Conservation (phyloP, 2,113 vertebrate species). For the Barbus barbus region DNA sequence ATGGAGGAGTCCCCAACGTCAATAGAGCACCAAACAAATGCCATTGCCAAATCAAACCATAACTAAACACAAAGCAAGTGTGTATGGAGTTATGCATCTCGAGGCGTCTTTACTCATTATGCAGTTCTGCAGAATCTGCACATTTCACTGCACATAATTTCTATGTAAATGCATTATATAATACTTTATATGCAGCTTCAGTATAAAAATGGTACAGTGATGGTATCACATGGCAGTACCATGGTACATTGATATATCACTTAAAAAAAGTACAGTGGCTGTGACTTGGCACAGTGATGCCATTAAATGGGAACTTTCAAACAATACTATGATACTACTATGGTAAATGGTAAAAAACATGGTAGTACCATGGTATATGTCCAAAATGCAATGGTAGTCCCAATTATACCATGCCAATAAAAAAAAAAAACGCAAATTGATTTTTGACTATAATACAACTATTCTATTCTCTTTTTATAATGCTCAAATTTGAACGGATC, state of each 20-base stretch:
- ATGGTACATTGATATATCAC: neutral
- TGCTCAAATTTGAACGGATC: neutral
- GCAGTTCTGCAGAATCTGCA: constrained; percentile 3
- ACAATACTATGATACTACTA: neutral
- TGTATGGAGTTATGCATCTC: neutral
- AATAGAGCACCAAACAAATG: neutral
- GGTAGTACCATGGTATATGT: neutral
- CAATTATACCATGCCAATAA: neutral
- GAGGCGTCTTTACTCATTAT: neutral
- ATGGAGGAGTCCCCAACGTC: constrained; percentile 3
- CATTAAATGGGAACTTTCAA: neutral
- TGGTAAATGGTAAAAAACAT: neutral
- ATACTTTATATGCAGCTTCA: neutral
- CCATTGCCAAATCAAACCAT: neutral
- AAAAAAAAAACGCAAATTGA: neutral
- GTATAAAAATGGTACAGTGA: neutral
- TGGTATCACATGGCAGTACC: neutral
- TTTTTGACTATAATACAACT: neutral
- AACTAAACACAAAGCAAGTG: neutral
- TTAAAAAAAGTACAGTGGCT: neutral
- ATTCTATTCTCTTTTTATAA: neutral
- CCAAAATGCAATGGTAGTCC: neutral
- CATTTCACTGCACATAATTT: neutral
- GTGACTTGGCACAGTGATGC: neutral
- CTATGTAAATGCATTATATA: neutral